Evolutionary conservation across 2,888 invertebrate genomes (phyloP).

Genomic region (Oligia latruncula): DNA sequence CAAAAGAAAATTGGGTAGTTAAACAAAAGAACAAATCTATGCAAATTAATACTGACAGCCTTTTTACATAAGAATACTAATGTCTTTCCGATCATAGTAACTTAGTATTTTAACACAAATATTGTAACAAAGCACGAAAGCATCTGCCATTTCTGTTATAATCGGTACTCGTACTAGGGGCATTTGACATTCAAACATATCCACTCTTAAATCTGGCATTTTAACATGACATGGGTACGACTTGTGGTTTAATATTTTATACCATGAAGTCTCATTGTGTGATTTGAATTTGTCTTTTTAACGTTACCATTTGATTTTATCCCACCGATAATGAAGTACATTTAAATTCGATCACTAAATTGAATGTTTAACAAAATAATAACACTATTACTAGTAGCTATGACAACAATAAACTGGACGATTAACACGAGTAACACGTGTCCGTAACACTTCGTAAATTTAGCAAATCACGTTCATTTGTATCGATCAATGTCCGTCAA

Average conservation of each 20-base stretch:
- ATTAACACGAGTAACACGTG: constrained; percentile 59
- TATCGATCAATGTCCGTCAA: constrained; percentile 69
- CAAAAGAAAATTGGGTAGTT: constrained; percentile 10
- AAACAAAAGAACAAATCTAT: constrained; percentile 33
- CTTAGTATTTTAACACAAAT: constrained; percentile 10
- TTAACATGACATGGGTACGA: constrained; percentile 23
- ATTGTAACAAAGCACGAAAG: constrained; percentile 10
- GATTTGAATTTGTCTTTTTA: background rate
- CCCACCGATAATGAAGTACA: background rate
- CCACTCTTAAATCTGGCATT: constrained; percentile 29
- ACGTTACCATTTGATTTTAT: constrained; percentile 6
- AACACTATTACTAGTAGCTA: constrained; percentile 49
- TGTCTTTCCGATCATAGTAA: constrained; percentile 11
- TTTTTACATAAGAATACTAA: constrained; percentile 35
- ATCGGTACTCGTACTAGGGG: background rate
- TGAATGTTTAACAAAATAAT: constrained; percentile 43
- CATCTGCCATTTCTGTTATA: constrained; percentile 29
- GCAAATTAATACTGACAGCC: constrained; percentile 56
- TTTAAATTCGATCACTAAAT: constrained; percentile 6
- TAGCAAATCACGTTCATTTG: constrained; percentile 72
- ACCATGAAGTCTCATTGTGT: constrained; percentile 1
- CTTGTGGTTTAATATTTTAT: constrained; percentile 28
- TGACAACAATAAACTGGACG: constrained; percentile 62
- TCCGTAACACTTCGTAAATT: constrained; percentile 62
- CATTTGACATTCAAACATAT: constrained; percentile 41